Percentiles rank a stretch among this genome's conserved stretches.
These are phyloP conservation scores for Adelognathus sp. DNA, from an alignment of 2,888 invertebrate genomes.

Conservation along the genomic window DNA sequence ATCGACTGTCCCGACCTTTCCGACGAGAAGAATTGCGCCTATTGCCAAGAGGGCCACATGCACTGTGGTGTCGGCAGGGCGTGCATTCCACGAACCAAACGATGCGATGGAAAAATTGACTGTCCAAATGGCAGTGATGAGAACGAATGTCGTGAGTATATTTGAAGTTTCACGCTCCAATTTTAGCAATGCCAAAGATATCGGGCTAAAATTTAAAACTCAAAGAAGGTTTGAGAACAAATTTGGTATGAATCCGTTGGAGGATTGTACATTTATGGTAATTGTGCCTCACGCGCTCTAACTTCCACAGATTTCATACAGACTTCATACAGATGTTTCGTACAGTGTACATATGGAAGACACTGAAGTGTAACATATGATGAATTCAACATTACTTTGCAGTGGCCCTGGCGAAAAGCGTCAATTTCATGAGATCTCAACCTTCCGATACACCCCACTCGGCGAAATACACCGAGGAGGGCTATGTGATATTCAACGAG, in stretches of 20 bases:
- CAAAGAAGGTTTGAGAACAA: too few relatives aligned
- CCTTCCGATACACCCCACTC: constrained; percentile 87
- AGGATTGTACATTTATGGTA: too few relatives aligned
- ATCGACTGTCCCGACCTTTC: constrained; percentile 92
- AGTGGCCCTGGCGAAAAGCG: constrained; percentile 90
- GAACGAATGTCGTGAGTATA: constrained; percentile 90
- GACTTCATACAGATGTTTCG: too few relatives aligned
- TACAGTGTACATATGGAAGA: too few relatives aligned
- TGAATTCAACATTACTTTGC: constrained; percentile 35
- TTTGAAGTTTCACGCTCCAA: background rate
- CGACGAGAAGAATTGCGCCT: constrained; percentile 91
- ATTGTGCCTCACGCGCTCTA: too few relatives aligned
- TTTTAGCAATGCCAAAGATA: background rate
- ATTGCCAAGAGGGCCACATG: constrained; percentile 87
- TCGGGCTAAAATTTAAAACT: background rate
- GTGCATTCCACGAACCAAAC: constrained; percentile 87
- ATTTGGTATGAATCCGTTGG: too few relatives aligned
- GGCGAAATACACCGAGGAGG: constrained; percentile 87
- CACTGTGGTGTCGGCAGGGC: constrained; percentile 91
- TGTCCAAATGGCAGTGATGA: constrained; percentile 95
- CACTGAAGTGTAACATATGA: too few relatives aligned
- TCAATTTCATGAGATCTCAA: constrained; percentile 85
- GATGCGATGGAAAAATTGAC: constrained; percentile 92
- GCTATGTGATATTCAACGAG: constrained; percentile 93
- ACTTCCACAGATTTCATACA: too few relatives aligned